Base-by-base conservation (phyloP, 2,113 vertebrate genomes). In the Sturnira hondurensis region DNA sequence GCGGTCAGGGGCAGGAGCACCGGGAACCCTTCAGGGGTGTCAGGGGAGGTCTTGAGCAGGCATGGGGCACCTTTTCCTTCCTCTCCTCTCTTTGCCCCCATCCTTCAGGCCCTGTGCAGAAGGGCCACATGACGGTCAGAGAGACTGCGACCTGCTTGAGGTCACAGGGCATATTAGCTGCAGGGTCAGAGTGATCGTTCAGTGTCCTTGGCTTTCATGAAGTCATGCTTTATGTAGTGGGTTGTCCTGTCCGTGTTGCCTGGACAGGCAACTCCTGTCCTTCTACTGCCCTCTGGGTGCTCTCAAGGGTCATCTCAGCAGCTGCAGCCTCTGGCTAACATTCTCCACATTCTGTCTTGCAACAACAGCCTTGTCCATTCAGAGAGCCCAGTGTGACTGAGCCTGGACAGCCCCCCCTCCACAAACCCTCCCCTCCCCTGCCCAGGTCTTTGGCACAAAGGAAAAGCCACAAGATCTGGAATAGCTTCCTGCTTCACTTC, bases 381-480 rank as follows among this genome's bases (percentile, higher is more conserved):
- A 88, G 84, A 85, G 45, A 61, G 56, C 41, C 54, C 14, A 24
- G 43, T 24, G 61, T 71, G 58, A 82, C 5, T 58, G 73, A 84
- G 41, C 22, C 71, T 1, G 28, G 74, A 16, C 9, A 15, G 15
- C 17, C 4, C 1, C 22, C n/a, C 8, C 1, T 3, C 15, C 6
- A n/a, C n/a, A n/a, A 2, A 17, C 19, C 20, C 19, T 1, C 54
- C 2, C 5, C 11, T 0, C 19, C 17, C 4, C 1, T 0, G 0
- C 89, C 26, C 45, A 38, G 38, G 24, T 73, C 56, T 89, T 63
- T 89, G 93, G 73, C 91, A 78, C 78, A 65, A 87, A 89, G 61
- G 15, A 88, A 68, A 86, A 94, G 92, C 89, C 96, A 89, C 94
- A 68, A 33, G 95, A 89, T 90, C 88, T 95, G 88, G 94, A 91